Base-by-base conservation (phyloP, 2,797 vertebrate genomes). In the Todus mexicanus region DNA sequence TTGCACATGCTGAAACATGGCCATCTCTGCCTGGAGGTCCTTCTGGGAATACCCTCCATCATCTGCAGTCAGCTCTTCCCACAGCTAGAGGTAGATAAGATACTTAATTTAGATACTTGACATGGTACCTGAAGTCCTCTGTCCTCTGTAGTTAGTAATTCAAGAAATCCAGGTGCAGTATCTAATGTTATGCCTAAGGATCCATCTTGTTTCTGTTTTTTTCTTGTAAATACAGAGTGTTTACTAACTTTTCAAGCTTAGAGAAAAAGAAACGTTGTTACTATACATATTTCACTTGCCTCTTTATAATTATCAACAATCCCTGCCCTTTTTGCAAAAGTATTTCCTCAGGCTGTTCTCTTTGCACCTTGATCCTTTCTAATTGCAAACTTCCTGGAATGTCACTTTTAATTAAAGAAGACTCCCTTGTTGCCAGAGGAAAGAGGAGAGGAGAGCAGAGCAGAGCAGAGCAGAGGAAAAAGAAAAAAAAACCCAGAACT, bases 371-470 rank as follows among this genome's bases (percentile, higher is more conserved):
- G 88, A 92, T 84, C 64, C 53, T 42, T 82, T 65, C 53, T 92
- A 93, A 87, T 92, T 71, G 72, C 60, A 87, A 84, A 82, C 68
- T 85, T 88, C 92, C 78, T 92, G 72, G 71, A 81, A 90, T 79
- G 71, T 91, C 71, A 50, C 38, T 93, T 89, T 83, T 94, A 93
- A 94, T 94, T 96, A 84, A 74, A 84, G 60, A 92, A 22, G 50
- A 80, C 51, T 93, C 45, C 6, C 6, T 74, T 77, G 68, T 77
- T 94, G 50, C 50, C 43, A 79, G 53, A 82, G 83, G 86, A 84
- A 11, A 26, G 60, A 76, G 57, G 27, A 50, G n/a, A 61, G 13
- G 5, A 6, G 4, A n/a, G 22, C 11, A 9, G 12, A 64, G 15
- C 48, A 17, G 40, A 20, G 10, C 14, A 18, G 40, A n/a, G 7